These are phyloP conservation scores for Pycnomerus fuliginosus DNA, from an alignment of 2,888 invertebrate genomes.

Conservation along the genomic window DNA sequence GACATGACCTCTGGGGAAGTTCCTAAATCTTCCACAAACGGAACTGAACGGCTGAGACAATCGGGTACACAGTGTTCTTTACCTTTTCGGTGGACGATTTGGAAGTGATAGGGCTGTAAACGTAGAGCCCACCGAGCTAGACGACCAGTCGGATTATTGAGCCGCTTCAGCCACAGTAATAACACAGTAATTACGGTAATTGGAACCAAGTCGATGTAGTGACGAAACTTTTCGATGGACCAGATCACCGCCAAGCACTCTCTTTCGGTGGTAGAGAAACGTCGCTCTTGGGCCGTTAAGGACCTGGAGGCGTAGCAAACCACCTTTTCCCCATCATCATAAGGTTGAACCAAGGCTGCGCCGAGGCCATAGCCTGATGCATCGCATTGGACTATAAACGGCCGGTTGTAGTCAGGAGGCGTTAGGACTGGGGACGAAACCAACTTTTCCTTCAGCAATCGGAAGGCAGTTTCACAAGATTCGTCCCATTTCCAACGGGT, in stretches of 20 bases:
- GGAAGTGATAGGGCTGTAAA: slow-evolving; percentile 24
- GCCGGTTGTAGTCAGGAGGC: slow-evolving; percentile 26
- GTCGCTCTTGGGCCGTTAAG: slow-evolving; percentile 22
- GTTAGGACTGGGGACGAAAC: slow-evolving; percentile 27
- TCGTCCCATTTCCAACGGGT: too few species aligned
- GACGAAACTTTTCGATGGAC: slow-evolving; percentile 29
- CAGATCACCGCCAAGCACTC: slow-evolving; percentile 28
- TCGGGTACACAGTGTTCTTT: slow-evolving; percentile 34
- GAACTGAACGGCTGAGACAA: too few species aligned
- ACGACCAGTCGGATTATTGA: slow-evolving; percentile 34
- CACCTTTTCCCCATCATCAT: slow-evolving; percentile 22
- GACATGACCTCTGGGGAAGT: too few species aligned
- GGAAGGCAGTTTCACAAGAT: too few species aligned
- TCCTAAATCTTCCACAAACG: too few species aligned
- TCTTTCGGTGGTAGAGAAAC: slow-evolving; percentile 6
- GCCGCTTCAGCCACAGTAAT: slow-evolving; percentile 32
- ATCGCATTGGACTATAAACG: slow-evolving; percentile 31
- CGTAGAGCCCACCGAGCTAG: slow-evolving; percentile 33
- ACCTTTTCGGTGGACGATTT: slow-evolving; percentile 32
- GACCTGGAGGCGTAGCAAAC: slow-evolving; percentile 20
- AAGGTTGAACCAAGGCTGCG: slow-evolving; percentile 28
- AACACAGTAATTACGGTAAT: slow-evolving; percentile 33
- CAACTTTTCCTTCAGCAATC: slow-evolving; percentile 23
- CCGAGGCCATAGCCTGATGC: slow-evolving; percentile 34
- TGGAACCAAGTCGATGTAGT: slow-evolving; percentile 31